Conservation (phyloP, 2,113 vertebrate species). For the Pipa parva region DNA sequence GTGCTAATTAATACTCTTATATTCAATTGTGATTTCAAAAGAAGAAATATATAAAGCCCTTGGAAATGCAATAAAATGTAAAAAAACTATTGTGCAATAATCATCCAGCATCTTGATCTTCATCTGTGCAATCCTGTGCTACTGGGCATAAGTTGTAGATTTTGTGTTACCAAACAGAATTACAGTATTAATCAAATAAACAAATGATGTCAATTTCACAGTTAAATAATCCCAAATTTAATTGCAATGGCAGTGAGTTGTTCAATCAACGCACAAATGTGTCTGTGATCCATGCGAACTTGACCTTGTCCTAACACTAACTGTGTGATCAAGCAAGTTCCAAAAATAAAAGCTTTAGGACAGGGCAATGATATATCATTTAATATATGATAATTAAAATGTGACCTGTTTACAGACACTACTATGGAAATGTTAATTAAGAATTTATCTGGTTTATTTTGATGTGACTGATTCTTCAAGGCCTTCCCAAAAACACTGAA, state of each 20-base stretch:
- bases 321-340: neutral
- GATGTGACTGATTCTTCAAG: neutral
- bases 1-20: too few relatives aligned
- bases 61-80: too few relatives aligned
- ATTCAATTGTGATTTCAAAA: too few relatives aligned
- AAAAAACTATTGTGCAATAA: too few relatives aligned
- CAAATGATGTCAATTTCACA: too few relatives aligned
- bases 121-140: too few relatives aligned
- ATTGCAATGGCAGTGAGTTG: neutral
- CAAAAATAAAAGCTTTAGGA: neutral
- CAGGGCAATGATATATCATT: constrained; percentile 1
- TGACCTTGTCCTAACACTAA: constrained; percentile 7
- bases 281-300: neutral
- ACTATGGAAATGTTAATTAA: constrained; percentile 10
- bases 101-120: too few relatives aligned
- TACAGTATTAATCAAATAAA: too few relatives aligned
- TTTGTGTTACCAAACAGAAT: too few relatives aligned
- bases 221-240: too few relatives aligned
- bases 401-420: neutral
- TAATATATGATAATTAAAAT: neutral
- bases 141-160: too few relatives aligned
- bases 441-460: neutral
- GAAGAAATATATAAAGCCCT: too few relatives aligned
- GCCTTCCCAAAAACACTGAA: neutral
- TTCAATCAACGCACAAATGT: neutral